Base-by-base conservation (phyloP, 2,113 vertebrate species). In the Edolisoma coerulescens region DNA sequence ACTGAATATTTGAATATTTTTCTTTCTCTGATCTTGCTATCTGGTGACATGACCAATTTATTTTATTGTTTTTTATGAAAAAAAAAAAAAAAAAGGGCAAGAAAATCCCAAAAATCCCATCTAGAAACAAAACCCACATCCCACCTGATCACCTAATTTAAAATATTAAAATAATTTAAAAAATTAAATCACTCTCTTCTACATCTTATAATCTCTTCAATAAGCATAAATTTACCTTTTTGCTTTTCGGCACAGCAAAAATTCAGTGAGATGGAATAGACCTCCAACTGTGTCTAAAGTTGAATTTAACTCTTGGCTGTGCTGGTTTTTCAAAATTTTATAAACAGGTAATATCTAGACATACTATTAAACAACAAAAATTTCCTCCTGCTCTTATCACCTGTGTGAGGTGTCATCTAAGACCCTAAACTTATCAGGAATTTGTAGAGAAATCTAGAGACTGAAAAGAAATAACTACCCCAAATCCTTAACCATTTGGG, bases 1-100 rank as follows among this genome's bases (percentile, higher is more conserved):
- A 65, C 35, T 54, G 50, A 82, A 79, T 84, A 65, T 65, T 35
- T 54, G 50, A 82, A 79, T 84, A 65, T 76, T 93, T 97, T 88
- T 82, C 15, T 68, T 82, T 41, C 56, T 82, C 52, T 88, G 42
- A 39, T 64, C 83, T 94, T 80, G 3, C 17, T 92, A 5, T 82
- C 37, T 63, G 14, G 7, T 59, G 33, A 54, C 26, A n/a, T 47
- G 54, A 63, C 19, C 11, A 47, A 42, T 77, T 92, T 71, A 41
- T 35, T 87, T 54, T 32, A 76, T 64, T 16, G 13, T 54, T 56
- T 16, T 64, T 78, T 73, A 22, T 76, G 39, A 15, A 79, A 56
- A 53, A 53, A 49, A 41, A 10, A 3, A 33, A 37, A 20, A 13
- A n/a, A n/a, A n/a, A n/a, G n/a, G n/a, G n/a, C n/a, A n/a, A 10